Evolutionary conservation across 2,888 invertebrate species (phyloP), one percentile per base, ranked within the genome.

Genomic region (Ypsolopha sequella): DNA sequence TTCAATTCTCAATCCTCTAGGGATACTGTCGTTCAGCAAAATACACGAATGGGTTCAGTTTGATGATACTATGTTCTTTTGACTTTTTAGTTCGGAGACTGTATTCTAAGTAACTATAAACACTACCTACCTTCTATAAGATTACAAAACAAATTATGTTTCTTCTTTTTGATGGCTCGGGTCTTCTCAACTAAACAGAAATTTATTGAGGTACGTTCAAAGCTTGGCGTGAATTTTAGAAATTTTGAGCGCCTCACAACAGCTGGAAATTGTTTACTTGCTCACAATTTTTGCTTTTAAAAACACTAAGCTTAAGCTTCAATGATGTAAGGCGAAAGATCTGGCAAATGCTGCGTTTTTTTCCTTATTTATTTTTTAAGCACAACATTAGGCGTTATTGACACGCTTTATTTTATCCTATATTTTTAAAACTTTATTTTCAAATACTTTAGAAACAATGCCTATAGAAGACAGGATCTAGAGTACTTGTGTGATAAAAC

Each of bases 171-270:
- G 73, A 76, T 73, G 85, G 85, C 80, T 74, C 82, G 77, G 81
- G 74, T 80, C 75, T 76, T 70, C 69, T 68, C 70, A 41, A 53
- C 55, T 51, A 69, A 64, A 74, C 81, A 85, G 86, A 86, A 85
- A 85, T 71, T 80, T 86, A 59, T 73, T 86, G 78, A 86, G 86
- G 85, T 86, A 86, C 69, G 85, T 86, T 76, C 24, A 6, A 38
- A 46, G 48, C 52, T 47, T 47, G 41, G 51, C 45, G 46, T 51
- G 50, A 13, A 8, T 41, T 39, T 10, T 48, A 24, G 38, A 39
- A 8, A 24, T 34, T 10, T 34, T 9, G 39, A n/a, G 65, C 74
- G 73, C 73, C 70, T 71, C 76, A 69, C 41, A 41, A 14, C 46
- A 34, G 46, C 67, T 70, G 60, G 59, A 54, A 64, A 69, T 69